Evolutionary conservation across 92 coral and sea anemone genomes (phyloP), one percentile per base, ranked within the genome.

Genomic region (Porites cylindrica): DNA sequence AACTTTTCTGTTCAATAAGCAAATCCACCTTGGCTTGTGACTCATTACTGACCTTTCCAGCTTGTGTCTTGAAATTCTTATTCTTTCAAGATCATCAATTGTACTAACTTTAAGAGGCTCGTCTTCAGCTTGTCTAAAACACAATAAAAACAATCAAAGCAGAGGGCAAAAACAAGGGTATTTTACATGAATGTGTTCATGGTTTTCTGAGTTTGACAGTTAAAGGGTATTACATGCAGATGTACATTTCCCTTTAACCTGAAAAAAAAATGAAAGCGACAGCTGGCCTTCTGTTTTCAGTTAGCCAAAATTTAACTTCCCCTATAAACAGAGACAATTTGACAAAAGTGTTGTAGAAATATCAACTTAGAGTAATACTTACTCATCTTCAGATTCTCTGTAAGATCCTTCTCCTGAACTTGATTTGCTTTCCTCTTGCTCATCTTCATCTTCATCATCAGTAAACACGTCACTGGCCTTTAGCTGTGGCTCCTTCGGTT

Each of bases 401-500:
- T 83, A 94, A 4, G 96, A 93, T 59, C 91, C 98, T 17, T 91
- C 98, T 71, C 89, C 98, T 29, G 76, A 80, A 88, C 98, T 95
- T 20, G 98, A 95, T 75, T 93, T 95, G 75, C 93, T 91, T 19
- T 96, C 99, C 19, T 95, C 98, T 66, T 95, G 98, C 47, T 97
- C 99, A 64, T 97, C 98, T 0, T 97, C 99, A 90, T 94, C 98
- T 74, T 97, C 99, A 72, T 97, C 99, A 82, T 97, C 99, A 38
- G 98, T 93, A 82, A 93, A 97, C 16, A 97, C 98, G 59, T 97
- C 99, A 86, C 95, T 94, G 24, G 97, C 93, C 82, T 91, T 97
- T 62, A 92, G 76, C 66, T 86, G 89, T 7, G 97, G 99, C 64
- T 95, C 99, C 75, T 97, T 97, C 84, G 92, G 95, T 76, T 97